Conservation (phyloP, 1,140 invertebrate species). For the Antheraea mylitta region DNA sequence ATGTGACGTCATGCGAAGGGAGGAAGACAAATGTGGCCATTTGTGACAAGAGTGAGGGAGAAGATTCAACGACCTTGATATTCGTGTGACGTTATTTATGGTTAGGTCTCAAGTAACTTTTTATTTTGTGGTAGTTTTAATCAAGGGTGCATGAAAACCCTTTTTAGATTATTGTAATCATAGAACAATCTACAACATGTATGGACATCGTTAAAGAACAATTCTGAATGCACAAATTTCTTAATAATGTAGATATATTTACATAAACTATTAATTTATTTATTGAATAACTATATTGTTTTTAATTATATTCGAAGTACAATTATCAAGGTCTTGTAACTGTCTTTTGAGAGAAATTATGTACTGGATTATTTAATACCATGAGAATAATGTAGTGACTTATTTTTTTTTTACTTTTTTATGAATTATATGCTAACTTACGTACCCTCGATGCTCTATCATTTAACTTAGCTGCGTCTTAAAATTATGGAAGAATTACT, state of each 20-base stretch:
- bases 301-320: conserved; percentile 26
- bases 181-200: no score
- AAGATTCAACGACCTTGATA: no score
- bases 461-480: background rate
- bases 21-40: no score
- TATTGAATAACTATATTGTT: conserved; percentile 4
- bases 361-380: background rate
- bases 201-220: background rate
- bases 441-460: background rate
- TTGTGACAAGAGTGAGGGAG: no score
- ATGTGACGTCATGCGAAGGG: no score
- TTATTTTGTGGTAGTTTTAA: no score
- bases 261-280: background rate
- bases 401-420: background rate
- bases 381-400: background rate
- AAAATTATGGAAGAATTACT: background rate
- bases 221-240: background rate
- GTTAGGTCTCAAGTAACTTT: no score
- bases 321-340: background rate
- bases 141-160: no score
- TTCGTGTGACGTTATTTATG: no score
- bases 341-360: conserved; percentile 17
- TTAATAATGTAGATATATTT: background rate
- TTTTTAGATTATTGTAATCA: no score
- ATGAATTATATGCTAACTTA: background rate